Conservation (phyloP, 2,888 invertebrate species). For the Lochmaea capreae region DNA sequence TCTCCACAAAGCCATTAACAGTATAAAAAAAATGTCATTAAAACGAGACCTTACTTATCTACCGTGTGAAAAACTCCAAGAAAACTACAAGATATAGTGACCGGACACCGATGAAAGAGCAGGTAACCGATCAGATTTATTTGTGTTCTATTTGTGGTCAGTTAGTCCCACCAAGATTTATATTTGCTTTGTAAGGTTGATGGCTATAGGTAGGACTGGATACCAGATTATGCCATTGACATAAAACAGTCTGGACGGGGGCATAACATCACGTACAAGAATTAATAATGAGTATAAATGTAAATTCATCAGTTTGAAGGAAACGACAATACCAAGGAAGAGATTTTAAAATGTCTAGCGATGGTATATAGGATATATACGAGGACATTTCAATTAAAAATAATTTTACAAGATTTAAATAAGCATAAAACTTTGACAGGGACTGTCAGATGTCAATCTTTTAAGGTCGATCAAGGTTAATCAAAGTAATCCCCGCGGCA, state of each 20-base stretch:
- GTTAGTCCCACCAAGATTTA: slow-evolving; percentile 13
- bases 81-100: slow-evolving; percentile 11
- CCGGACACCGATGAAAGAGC: slow-evolving; percentile 12
- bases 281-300: slow-evolving; percentile 2
- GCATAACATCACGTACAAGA: not conserved
- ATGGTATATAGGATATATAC: not conserved
- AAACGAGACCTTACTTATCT: slow-evolving; percentile 14
- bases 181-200: slow-evolving; percentile 20
- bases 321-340: slow-evolving; percentile 6
- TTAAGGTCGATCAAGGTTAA: no score
- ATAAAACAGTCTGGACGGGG: not conserved
- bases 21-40: slow-evolving; percentile 13
- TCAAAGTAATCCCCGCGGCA: no score
- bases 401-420: no score
- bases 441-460: no score
- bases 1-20: not conserved
- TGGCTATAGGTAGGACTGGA: not conserved
- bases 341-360: not conserved
- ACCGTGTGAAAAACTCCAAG: slow-evolving; percentile 12
- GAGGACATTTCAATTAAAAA: no score
- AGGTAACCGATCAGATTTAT: slow-evolving; percentile 15
- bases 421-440: no score
- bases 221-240: slow-evolving; percentile 8
- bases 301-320: not conserved
- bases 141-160: slow-evolving; percentile 22